Evolutionary conservation across 2,113 vertebrate genomes (phyloP).

Genomic region (Lycaon pictus): DNA sequence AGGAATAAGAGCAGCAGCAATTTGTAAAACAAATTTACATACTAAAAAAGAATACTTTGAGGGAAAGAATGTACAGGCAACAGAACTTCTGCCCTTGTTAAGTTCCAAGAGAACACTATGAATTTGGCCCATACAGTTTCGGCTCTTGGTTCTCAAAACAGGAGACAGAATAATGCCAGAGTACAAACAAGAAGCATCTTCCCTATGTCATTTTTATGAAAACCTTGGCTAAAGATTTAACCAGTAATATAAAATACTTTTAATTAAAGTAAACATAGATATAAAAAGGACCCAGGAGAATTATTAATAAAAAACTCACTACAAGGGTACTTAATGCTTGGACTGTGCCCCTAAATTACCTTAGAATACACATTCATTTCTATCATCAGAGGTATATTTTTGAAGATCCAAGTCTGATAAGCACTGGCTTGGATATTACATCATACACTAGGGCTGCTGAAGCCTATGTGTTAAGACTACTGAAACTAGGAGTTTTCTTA

Average conservation of each 20-base stretch:
- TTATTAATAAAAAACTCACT: conserved; percentile 10
- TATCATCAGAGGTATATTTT: not conserved
- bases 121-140: not conserved
- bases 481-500: conserved; percentile 76
- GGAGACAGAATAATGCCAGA: not conserved
- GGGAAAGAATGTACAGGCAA: not conserved
- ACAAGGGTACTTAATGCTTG: conserved; percentile 3
- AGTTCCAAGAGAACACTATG: conserved; percentile 8
- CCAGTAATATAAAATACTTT: not conserved
- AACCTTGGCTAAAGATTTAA: conserved; percentile 45
- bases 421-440: not conserved
- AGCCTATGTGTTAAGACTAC: not conserved
- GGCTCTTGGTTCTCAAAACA: not conserved
- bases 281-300: not conserved
- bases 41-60: conserved; percentile 18
- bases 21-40: not conserved
- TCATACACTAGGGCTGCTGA: not conserved
- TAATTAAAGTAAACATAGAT: not conserved
- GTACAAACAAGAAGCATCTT: not conserved
- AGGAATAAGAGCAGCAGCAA: conserved; percentile 8
- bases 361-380: not conserved
- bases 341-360: not conserved
- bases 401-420: conserved; percentile 31
- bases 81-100: not conserved
- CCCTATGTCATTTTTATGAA: not conserved